Evolutionary conservation across 2,113 vertebrate genomes (phyloP).

Genomic region (Paradoxurus hermaphroditus): DNA sequence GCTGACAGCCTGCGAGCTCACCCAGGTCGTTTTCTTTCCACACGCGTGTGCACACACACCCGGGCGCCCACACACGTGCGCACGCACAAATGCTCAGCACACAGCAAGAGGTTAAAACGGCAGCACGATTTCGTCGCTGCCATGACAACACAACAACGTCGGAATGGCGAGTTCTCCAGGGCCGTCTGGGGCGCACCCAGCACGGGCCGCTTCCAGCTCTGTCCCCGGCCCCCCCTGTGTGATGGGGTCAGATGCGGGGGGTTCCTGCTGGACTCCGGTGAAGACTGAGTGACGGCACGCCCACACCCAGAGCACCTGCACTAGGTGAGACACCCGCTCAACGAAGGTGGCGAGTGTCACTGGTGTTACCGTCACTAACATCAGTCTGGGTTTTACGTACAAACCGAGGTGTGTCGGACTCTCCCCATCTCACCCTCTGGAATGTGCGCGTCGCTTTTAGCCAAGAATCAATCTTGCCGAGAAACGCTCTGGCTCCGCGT

Average conservation of each 20-base stretch:
- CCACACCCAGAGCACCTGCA: accelerated
- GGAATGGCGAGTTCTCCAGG: accelerated
- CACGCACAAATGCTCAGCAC: background rate
- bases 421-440: background rate
- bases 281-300: background rate
- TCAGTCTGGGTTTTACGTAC: background rate
- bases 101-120: background rate
- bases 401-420: background rate
- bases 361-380: no score
- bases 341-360: accelerated
- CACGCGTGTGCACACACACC: background rate
- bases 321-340: accelerated
- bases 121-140: background rate
- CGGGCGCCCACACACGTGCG: accelerated
- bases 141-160: accelerated
- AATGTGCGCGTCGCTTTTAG: background rate
- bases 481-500: background rate
- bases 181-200: accelerated
- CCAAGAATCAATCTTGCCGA: background rate
- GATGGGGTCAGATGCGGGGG: accelerated
- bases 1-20: no score
- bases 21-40: background rate
- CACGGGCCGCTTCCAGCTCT: accelerated
- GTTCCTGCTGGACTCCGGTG: background rate
- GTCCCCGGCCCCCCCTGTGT: background rate